Base-by-base conservation (phyloP, 2,113 vertebrate genomes). In the Crotalus horridus region DNA sequence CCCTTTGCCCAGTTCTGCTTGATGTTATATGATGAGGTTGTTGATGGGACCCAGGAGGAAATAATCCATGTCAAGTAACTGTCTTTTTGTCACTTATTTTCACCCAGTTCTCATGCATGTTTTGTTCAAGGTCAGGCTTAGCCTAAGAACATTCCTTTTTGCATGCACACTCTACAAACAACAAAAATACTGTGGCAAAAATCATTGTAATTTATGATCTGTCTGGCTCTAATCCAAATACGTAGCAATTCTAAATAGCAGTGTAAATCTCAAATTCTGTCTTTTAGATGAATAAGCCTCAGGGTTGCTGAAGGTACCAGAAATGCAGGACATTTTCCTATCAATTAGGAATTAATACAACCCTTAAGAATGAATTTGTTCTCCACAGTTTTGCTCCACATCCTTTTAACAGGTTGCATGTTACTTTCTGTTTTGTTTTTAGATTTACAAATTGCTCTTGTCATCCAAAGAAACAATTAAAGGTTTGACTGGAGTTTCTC, bases 311-410 rank as follows among this genome's bases (percentile, higher is more conserved):
- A 95, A 54, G 87, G 6, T 88, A 95, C 94, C 23, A 2, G 87
- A 96, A 93, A 94, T 33, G n/a, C 74, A 92, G 89, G 96, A 97
- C 43, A 1, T 59, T 93, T 96, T 69, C 90, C 96, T 92, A 95
- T 97, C 96, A 96, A 94, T n/a, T n/a, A 93, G 53, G 6, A 55
- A 89, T 96, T 96, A 96, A 97, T 96, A 97, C 96, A 94, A 59
- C 90, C 89, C 59, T 53, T 89, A 94, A 92, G 93, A 95, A 94
- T 91, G 69, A 89, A 93, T 94, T 55, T 3, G 43, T 95, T 96
- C 96, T 95, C 89, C 51, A 58, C 0, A 0, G 56, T 88, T 85
- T 95, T 88, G 93, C 23, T 69, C 91, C 0, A 7, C 20, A 33
- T 85, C 85, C 89, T 94, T 69, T 91, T 55, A 58, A 93, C 88